phyloP scores from a whole-genome alignment of 2,888 invertebrate species.

The Nephrotoma guestfalica region DNA sequence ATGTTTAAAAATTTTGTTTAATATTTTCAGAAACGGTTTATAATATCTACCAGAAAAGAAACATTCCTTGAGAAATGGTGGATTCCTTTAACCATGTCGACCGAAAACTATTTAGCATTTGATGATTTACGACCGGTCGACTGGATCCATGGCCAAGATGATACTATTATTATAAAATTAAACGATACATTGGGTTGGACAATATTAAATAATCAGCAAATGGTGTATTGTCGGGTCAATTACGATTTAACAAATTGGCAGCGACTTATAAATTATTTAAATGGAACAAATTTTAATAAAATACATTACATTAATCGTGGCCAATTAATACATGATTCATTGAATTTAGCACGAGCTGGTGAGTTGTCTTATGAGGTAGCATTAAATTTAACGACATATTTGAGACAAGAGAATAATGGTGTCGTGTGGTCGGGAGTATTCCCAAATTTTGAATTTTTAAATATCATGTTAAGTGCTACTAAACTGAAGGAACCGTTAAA shows the following conservation, averaged over 20 bases:
- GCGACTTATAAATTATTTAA: slow-evolving; percentile 33
- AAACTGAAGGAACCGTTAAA: not conserved
- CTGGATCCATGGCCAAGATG: slow-evolving; percentile 34
- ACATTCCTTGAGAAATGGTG: slow-evolving; percentile 32
- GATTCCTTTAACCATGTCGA: slow-evolving; percentile 39
- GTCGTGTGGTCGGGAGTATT: not conserved
- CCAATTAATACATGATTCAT: slow-evolving; percentile 73
- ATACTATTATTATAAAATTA: slow-evolving; percentile 11
- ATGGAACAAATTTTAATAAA: slow-evolving; percentile 35
- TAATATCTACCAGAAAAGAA: not conserved
- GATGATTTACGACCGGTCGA: slow-evolving; percentile 32
- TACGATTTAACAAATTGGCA: slow-evolving; percentile 56
- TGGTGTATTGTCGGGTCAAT: slow-evolving; percentile 45
- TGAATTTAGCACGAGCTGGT: not conserved
- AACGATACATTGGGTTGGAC: slow-evolving; percentile 22
- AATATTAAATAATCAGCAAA: slow-evolving; percentile 27
- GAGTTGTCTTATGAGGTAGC: not conserved
- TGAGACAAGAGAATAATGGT: not conserved
- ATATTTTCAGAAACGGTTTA: not conserved
- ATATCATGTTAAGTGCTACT: not conserved
- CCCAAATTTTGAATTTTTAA: not conserved
- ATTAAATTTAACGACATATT: not conserved
- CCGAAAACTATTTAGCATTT: slow-evolving; percentile 31
- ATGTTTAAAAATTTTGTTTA: not conserved
- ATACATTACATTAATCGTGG: slow-evolving; percentile 69